These are phyloP conservation scores for Heliconius himera DNA, from an alignment of 1,140 invertebrate species.

Conservation along the genomic window DNA sequence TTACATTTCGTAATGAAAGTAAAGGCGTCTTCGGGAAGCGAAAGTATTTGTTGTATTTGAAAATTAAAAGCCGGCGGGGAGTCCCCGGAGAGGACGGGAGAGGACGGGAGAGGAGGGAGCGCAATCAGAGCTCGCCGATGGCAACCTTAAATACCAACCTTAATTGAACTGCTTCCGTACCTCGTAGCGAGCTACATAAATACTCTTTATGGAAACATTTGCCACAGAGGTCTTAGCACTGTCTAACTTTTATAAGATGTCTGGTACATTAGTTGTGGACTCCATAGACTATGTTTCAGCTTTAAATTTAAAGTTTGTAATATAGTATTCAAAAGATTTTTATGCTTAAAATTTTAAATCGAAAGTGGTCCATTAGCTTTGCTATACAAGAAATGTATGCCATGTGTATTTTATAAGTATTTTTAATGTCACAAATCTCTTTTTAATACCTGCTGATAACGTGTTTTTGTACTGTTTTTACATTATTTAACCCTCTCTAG, in stretches of 20 bases:
- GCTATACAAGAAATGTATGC: too few species aligned
- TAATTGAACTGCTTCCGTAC: conserved; percentile 76
- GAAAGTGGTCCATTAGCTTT: too few species aligned
- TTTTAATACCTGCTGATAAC: too few species aligned
- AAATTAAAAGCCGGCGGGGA: conserved; percentile 75
- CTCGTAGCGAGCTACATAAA: conserved; percentile 66
- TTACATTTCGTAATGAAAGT: conserved; percentile 55
- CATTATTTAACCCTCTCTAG: too few species aligned
- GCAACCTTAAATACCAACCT: conserved; percentile 79
- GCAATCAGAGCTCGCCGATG: conserved; percentile 74
- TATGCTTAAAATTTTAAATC: too few species aligned
- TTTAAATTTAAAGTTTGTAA: too few species aligned
- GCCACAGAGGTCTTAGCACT: conserved; percentile 59
- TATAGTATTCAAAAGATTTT: too few species aligned
- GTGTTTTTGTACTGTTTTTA: too few species aligned
- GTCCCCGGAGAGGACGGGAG: conserved; percentile 56
- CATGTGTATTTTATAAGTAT: too few species aligned
- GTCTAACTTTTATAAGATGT: conserved; percentile 24
- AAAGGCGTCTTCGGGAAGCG: conserved; percentile 56
- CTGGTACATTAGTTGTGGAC: neutral
- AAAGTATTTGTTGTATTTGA: conserved; percentile 77
- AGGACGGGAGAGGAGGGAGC: conserved; percentile 48
- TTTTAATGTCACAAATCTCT: too few species aligned
- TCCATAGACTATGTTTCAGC: neutral
- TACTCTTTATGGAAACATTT: conserved; percentile 67